phyloP scores from a whole-genome alignment of 1,140 invertebrate genomes.

The Lethrus apterus region DNA sequence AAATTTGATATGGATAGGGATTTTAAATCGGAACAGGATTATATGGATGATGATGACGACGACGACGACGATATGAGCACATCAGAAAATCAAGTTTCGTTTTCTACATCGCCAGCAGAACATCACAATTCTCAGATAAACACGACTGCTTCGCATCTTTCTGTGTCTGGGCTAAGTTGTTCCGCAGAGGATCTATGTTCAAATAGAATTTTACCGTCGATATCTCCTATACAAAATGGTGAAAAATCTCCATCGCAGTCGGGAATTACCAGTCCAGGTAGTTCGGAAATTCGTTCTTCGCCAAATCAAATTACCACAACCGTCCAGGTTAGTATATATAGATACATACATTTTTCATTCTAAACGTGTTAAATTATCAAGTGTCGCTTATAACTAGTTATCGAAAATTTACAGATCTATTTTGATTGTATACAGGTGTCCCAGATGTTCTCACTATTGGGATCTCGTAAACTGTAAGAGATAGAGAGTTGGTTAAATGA shows the following conservation, averaged over 20 bases:
- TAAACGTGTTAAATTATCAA: not conserved
- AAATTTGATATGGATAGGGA: slow-evolving; percentile 57
- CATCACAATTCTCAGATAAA: slow-evolving; percentile 4
- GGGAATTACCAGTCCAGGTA: slow-evolving; percentile 38
- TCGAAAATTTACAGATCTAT: no score
- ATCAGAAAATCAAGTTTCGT: slow-evolving; percentile 42
- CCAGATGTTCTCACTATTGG: no score
- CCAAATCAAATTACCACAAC: slow-evolving; percentile 31
- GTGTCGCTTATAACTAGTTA: no score
- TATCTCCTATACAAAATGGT: slow-evolving; percentile 45
- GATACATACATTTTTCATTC: not conserved
- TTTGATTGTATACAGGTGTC: no score
- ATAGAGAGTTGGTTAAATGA: no score
- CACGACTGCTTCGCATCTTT: slow-evolving; percentile 44
- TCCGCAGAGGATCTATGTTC: slow-evolving; percentile 42
- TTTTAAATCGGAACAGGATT: slow-evolving; percentile 54
- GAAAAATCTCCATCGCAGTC: slow-evolving; percentile 45
- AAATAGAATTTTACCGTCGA: slow-evolving; percentile 32
- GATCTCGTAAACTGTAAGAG: no score
- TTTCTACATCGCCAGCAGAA: slow-evolving; percentile 67
- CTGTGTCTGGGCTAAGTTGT: slow-evolving; percentile 45
- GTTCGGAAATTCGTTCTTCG: slow-evolving; percentile 35
- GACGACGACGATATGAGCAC: slow-evolving; percentile 47
- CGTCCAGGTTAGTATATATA: slow-evolving; percentile 38
- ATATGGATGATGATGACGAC: slow-evolving; percentile 50